These are phyloP conservation scores for Notechis scutatus DNA, from an alignment of 2,113 vertebrate genomes.

Conservation along the genomic window DNA sequence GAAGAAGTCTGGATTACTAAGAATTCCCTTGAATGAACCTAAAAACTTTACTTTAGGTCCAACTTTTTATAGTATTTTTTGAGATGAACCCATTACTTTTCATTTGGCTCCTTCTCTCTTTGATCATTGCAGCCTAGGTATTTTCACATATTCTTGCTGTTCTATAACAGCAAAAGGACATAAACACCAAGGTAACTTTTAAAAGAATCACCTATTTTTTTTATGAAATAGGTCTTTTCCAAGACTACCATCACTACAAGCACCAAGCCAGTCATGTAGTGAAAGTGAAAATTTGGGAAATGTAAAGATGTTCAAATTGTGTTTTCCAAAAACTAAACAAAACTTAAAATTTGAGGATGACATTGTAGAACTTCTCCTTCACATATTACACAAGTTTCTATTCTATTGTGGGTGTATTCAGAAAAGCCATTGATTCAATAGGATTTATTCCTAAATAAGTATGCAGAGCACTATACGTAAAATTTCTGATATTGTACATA, in stretches of 20 bases:
- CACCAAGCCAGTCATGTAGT: neutral
- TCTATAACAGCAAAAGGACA: neutral
- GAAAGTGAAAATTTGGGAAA: neutral
- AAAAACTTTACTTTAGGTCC: neutral
- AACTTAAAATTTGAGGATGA: neutral
- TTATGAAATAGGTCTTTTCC: neutral
- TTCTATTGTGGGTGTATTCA: neutral
- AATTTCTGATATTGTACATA: neutral
- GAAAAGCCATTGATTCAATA: neutral
- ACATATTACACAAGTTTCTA: neutral
- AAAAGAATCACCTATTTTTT: neutral
- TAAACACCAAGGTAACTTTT: neutral
- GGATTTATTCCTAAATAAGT: neutral
- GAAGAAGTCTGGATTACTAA: neutral
- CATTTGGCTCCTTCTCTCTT: neutral
- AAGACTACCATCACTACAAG: neutral
- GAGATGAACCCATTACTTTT: neutral
- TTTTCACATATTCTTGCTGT: neutral
- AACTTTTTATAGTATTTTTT: neutral
- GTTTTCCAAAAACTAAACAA: neutral
- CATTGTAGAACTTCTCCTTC: neutral
- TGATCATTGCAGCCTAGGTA: neutral
- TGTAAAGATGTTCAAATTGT: neutral
- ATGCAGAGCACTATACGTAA: neutral
- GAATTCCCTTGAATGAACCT: neutral